Conservation (phyloP, 2,888 invertebrate species). For the Boloria selene region DNA sequence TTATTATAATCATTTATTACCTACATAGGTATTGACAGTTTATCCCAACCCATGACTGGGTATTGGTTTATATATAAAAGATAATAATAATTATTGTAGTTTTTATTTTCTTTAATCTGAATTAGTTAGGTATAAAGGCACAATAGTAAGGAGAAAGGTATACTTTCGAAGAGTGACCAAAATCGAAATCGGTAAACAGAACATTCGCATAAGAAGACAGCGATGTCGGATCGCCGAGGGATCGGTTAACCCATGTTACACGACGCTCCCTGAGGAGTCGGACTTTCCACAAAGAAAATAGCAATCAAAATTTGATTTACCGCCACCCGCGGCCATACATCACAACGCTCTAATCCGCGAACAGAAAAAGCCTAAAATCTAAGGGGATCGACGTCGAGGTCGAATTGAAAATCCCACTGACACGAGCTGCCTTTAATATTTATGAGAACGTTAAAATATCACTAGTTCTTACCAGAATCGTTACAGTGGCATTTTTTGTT, state of each 20-base stretch:
- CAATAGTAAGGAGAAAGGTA: background rate
- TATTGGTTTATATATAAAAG: too few species aligned
- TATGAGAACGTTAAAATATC: slow-evolving; percentile 67
- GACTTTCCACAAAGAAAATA: slow-evolving; percentile 81
- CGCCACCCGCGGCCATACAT: slow-evolving; percentile 79
- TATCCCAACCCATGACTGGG: too few species aligned
- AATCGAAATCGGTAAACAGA: slow-evolving; percentile 60
- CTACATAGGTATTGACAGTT: too few species aligned
- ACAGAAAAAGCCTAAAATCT: slow-evolving; percentile 75
- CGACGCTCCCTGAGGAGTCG: slow-evolving; percentile 67
- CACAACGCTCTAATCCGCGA: slow-evolving; percentile 77
- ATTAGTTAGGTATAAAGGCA: background rate
- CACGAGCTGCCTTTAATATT: slow-evolving; percentile 72
- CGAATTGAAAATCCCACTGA: slow-evolving; percentile 77
- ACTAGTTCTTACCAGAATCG: background rate
- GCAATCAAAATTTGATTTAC: slow-evolving; percentile 83
- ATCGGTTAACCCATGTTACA: slow-evolving; percentile 77
- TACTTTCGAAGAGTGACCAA: slow-evolving; percentile 31
- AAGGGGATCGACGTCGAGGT: slow-evolving; percentile 69
- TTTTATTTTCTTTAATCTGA: too few species aligned
- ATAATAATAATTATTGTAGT: too few species aligned
- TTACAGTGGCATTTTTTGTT: background rate
- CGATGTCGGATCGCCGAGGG: slow-evolving; percentile 64
- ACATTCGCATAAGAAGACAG: slow-evolving; percentile 60
- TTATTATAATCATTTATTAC: too few species aligned